Evolutionary conservation across 2,113 vertebrate genomes (phyloP).

Genomic region (Apteryx mantelli): DNA sequence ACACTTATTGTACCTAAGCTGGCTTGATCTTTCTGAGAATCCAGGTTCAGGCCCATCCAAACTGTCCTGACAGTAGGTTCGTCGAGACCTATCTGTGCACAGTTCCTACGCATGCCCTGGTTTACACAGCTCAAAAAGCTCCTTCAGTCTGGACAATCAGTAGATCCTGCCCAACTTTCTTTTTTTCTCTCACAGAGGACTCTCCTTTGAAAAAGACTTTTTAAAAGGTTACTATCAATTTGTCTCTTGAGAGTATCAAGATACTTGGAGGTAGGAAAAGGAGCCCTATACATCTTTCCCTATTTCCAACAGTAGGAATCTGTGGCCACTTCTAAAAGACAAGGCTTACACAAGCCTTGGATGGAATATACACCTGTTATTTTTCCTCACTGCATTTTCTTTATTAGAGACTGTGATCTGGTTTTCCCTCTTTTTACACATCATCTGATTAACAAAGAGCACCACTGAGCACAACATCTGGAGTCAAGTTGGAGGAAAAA

Average conservation of each 20-base stretch:
- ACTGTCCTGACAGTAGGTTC: neutral
- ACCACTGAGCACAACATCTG: neutral
- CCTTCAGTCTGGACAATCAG: too few species aligned
- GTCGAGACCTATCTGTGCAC: too few species aligned
- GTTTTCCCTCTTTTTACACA: neutral
- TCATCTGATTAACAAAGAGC: neutral
- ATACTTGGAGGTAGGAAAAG: neutral
- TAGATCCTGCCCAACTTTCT: too few species aligned
- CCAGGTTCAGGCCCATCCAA: neutral
- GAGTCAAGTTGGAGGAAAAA: neutral
- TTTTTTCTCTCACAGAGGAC: too few species aligned
- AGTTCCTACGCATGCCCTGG: too few species aligned
- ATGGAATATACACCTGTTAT: neutral
- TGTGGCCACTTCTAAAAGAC: neutral
- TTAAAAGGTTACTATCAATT: neutral
- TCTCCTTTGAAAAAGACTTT: neutral
- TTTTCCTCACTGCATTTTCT: neutral
- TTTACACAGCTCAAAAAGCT: too few species aligned
- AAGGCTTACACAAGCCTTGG: neutral
- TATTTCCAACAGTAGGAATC: neutral
- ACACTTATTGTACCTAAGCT: neutral
- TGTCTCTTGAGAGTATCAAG: neutral
- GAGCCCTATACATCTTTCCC: accelerated
- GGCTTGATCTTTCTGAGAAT: neutral
- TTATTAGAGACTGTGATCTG: neutral